phyloP scores from a whole-genome alignment of 2,113 vertebrate genomes.

The Antechinus stuartii region DNA sequence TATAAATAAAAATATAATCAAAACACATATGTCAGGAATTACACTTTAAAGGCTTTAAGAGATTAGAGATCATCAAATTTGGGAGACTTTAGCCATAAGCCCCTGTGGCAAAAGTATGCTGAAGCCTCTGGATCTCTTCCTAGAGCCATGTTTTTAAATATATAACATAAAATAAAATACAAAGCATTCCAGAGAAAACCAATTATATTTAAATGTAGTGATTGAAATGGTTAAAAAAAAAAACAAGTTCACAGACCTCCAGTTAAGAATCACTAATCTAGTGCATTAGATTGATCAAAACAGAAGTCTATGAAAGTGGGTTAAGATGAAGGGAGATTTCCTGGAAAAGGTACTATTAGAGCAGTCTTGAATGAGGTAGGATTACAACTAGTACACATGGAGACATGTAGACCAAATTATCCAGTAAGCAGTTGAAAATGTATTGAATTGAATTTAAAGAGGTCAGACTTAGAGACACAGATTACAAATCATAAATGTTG shows the following conservation, averaged over 20 bases:
- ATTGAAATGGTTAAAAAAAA: background rate
- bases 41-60: background rate
- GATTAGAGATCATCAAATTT: background rate
- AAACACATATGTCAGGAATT: background rate
- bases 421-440: background rate
- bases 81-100: background rate
- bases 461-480: background rate
- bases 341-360: background rate
- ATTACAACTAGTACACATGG: background rate
- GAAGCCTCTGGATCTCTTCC: background rate
- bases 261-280: background rate
- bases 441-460: background rate
- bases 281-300: background rate
- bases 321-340: background rate
- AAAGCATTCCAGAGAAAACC: background rate
- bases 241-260: background rate
- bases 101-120: background rate
- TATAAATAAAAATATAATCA: slow-evolving; percentile 12
- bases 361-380: background rate
- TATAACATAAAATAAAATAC: background rate
- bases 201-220: background rate
- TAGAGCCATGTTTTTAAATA: background rate
- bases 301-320: slow-evolving; percentile 1
- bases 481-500: background rate
- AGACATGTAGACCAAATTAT: background rate